phyloP scores from a whole-genome alignment of 2,888 invertebrate genomes.

The Pseudanteris insignis region DNA sequence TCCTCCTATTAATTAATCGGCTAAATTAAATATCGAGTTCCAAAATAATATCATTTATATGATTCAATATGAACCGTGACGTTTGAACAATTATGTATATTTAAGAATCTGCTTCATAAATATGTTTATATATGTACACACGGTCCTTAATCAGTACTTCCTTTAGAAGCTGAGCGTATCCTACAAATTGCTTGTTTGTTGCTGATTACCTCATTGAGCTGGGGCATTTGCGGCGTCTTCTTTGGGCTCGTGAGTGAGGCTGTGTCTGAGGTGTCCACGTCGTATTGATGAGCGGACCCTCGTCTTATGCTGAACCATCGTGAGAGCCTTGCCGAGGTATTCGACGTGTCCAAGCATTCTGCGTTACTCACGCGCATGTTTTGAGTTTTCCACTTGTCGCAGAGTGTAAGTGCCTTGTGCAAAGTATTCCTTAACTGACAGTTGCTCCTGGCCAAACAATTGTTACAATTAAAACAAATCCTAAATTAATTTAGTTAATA shows the following conservation, averaged over 20 bases:
- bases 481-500: no score
- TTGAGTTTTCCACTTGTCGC: conserved; percentile 77
- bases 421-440: conserved; percentile 83
- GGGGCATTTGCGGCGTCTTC: conserved; percentile 76
- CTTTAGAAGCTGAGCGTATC: no score
- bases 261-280: conserved; percentile 69
- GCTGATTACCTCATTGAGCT: conserved; percentile 76
- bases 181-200: no score
- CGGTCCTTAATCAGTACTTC: no score
- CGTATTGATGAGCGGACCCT: conserved; percentile 84
- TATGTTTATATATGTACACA: no score
- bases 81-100: no score
- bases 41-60: no score
- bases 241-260: conserved; percentile 62
- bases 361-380: conserved; percentile 61
- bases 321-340: conserved; percentile 75
- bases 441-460: conserved; percentile 70
- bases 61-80: no score
- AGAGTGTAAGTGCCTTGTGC: conserved; percentile 82
- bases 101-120: no score
- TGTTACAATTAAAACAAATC: no score
- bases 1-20: no score
- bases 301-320: conserved; percentile 90
- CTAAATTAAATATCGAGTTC: no score
- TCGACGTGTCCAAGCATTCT: conserved; percentile 70